Base-by-base conservation (phyloP, 2,888 invertebrate genomes). In the Hirtodrosophila trivittata region DNA sequence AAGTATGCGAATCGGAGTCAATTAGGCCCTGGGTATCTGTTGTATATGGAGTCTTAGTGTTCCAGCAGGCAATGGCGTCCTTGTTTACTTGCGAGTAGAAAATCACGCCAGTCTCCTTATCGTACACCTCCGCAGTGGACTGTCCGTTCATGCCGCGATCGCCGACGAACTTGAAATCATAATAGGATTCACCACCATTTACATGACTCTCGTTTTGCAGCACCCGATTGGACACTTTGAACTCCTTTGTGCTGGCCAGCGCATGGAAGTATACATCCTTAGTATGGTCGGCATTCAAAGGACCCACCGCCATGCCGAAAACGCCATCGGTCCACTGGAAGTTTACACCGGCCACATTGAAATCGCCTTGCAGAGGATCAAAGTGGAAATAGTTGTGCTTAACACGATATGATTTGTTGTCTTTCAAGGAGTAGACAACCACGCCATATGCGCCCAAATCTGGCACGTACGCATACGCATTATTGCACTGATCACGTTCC, bases 301-400 rank as follows among this genome's bases (percentile, higher is more conserved):
- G 92, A 0, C 94, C 94, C 12, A 95, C 90, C 1, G 95, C 95
- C 67, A 96, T 87, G 10, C 94, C 95, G 77, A 96, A 96, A 0
- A 96, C 92, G 1, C 96, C 96, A 88, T 96, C 96, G 0, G 95
- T 95, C 96, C 96, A 96, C 88, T 96, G 96, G 93, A 96, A 96
- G 87, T 94, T 93, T 14, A 95, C 92, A 3, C 96, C 96, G 37
- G 93, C 94, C 9, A 96, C 93, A 76, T 94, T 94, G 89, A 94
- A 95, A 71, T 95, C 93, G 1, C 96, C 96, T 80, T 93, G 91
- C 14, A 96, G 90, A 0, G 96, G 96, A 87, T 96, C 96, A 75
- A 96, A 95, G 90, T 95, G 93, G 93, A 96, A 96, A 91, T 93
- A 96, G 87, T 96, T 95, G 87, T 96, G 96, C 60, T 94, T 92